Conservation (phyloP, 2,113 vertebrate species). For the Lipophrys pholis region DNA sequence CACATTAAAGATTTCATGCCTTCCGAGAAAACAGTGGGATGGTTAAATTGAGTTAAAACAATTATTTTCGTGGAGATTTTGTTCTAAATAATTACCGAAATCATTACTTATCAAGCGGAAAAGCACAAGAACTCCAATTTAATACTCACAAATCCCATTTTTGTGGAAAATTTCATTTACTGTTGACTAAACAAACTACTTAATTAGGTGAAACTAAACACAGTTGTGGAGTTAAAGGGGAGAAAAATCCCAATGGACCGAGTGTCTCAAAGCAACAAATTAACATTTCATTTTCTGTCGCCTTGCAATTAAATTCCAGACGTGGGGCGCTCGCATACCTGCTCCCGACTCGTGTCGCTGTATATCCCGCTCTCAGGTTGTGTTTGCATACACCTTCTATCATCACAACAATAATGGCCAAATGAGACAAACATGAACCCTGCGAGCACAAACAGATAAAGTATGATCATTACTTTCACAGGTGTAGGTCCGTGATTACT, state of each 20-base stretch:
- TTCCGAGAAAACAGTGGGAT: neutral
- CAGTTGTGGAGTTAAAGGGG: conserved; percentile 2
- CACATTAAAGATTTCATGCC: too few species aligned
- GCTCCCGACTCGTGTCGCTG: conserved; percentile 32
- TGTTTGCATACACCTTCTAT: conserved; percentile 40
- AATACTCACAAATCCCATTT: neutral
- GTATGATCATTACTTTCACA: conserved; percentile 51
- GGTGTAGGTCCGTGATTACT: conserved; percentile 48
- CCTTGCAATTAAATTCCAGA: conserved; percentile 48
- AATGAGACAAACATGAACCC: conserved; percentile 58
- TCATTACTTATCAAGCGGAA: conserved; percentile 1
- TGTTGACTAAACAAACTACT: conserved; percentile 34
- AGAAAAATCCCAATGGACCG: conserved; percentile 16
- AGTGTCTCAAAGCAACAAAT: conserved; percentile 31
- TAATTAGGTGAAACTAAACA: conserved; percentile 33
- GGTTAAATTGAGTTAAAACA: conserved; percentile 12
- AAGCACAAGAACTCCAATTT: neutral
- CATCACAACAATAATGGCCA: conserved; percentile 35
- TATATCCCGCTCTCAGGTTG: conserved; percentile 23
- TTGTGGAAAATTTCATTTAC: conserved; percentile 28
- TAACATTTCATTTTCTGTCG: conserved; percentile 47
- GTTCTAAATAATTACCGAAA: conserved; percentile 23
- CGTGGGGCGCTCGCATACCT: conserved; percentile 1
- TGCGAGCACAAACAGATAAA: conserved; percentile 41
- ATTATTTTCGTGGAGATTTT: neutral